phyloP scores from a whole-genome alignment of 2,888 invertebrate species.

The Mesorhabditis sp. region DNA sequence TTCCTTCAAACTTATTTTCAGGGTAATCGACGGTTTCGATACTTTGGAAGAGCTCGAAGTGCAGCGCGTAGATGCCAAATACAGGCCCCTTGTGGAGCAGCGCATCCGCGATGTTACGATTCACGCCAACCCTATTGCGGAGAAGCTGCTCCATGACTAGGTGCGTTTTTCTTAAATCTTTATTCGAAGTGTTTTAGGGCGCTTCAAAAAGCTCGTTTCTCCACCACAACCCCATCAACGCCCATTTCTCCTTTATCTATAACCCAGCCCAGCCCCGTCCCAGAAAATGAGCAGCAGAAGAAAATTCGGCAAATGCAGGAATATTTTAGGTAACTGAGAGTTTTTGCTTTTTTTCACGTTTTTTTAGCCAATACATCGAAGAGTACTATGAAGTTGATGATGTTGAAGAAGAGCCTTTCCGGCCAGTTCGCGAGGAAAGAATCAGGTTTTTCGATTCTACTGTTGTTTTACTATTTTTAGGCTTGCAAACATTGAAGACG shows the following conservation, averaged over 20 bases:
- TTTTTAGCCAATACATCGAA: constrained; percentile 1
- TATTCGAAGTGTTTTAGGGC: too few relatives aligned
- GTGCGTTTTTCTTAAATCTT: neutral
- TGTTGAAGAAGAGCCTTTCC: neutral
- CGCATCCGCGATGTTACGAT: constrained; percentile 83
- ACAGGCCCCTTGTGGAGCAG: constrained; percentile 79
- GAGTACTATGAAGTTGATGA: neutral
- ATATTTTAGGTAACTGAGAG: neutral
- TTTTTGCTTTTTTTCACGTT: neutral
- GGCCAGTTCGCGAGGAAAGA: neutral
- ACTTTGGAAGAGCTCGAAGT: constrained; percentile 92
- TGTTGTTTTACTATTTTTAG: neutral
- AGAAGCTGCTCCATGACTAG: constrained; percentile 5
- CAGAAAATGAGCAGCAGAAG: constrained; percentile 4
- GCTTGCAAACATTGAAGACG: neutral
- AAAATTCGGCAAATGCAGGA: constrained; percentile 6
- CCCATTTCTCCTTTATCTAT: too few relatives aligned
- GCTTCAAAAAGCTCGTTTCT: too few relatives aligned
- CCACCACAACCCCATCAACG: too few relatives aligned
- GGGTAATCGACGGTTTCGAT: constrained; percentile 94
- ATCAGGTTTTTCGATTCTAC: neutral
- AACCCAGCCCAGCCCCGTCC: too few relatives aligned
- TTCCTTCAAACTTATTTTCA: constrained; percentile 62
- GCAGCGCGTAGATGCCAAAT: constrained; percentile 87
- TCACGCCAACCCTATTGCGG: constrained; percentile 93